phyloP scores from a whole-genome alignment of 2,888 invertebrate genomes.

The Perdita meconis region DNA sequence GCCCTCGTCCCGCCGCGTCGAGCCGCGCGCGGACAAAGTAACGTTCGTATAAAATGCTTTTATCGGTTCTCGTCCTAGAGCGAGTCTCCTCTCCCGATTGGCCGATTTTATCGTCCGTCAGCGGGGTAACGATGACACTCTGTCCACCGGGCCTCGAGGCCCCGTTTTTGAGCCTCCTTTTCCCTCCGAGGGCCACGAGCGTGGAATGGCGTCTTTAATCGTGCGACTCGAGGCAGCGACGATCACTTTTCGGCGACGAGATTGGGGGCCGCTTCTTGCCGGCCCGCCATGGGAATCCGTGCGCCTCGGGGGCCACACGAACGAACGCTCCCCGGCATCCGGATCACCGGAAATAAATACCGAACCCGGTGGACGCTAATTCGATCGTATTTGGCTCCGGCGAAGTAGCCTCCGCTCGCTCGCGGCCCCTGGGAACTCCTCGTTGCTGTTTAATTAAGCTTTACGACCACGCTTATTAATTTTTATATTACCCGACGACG shows the following conservation, averaged over 20 bases:
- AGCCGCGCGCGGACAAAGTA: slow-evolving; percentile 33
- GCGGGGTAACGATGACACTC: slow-evolving; percentile 45
- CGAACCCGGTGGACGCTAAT: slow-evolving; percentile 55
- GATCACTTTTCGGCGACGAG: slow-evolving; percentile 49
- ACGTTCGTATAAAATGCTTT: slow-evolving; percentile 46
- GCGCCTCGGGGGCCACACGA: slow-evolving; percentile 24
- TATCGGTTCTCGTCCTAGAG: slow-evolving; percentile 45
- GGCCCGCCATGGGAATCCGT: slow-evolving; percentile 56
- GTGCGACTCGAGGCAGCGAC: slow-evolving; percentile 47
- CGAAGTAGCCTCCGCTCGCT: slow-evolving; percentile 1
- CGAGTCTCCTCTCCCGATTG: slow-evolving; percentile 36
- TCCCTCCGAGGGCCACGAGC: slow-evolving; percentile 15
- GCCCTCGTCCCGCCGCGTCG: slow-evolving; percentile 25
- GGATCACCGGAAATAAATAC: slow-evolving; percentile 65
- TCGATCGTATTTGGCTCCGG: slow-evolving; percentile 44
- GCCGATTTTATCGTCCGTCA: slow-evolving; percentile 50
- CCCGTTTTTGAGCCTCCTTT: slow-evolving; percentile 37
- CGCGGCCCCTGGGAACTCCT: background rate
- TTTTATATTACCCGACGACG: background rate
- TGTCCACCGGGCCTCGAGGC: slow-evolving; percentile 5
- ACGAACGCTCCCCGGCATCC: slow-evolving; percentile 39
- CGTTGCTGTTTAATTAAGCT: slow-evolving; percentile 27
- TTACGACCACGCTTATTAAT: slow-evolving; percentile 30
- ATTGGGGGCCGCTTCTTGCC: slow-evolving; percentile 56
- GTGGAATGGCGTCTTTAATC: slow-evolving; percentile 61